A percentile compares a stretch with the other conserved stretches of the same genome.
These are phyloP conservation scores for Babylonia areolata DNA, from an alignment of 1,140 invertebrate genomes.

Conservation along the genomic window DNA sequence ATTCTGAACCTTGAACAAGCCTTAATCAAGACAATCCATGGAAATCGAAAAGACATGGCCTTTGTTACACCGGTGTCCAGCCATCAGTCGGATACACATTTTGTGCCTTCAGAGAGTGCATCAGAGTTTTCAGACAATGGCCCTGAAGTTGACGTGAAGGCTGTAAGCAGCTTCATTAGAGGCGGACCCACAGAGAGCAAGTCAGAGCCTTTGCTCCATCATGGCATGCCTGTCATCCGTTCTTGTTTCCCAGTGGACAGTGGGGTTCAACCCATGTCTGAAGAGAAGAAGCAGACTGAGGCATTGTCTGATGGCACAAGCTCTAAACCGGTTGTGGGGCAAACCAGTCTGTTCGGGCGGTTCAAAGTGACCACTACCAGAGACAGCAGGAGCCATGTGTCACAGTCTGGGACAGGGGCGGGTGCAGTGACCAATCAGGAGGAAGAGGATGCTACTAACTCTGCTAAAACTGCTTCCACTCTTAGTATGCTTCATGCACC, in stretches of 20 bases:
- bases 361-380: slow-evolving; percentile 50
- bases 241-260: slow-evolving; percentile 21
- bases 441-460: slow-evolving; percentile 40
- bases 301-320: neutral
- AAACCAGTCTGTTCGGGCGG: too few species aligned
- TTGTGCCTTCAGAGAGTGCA: neutral
- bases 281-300: neutral
- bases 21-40: slow-evolving; percentile 54
- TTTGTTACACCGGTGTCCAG: neutral
- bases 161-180: neutral
- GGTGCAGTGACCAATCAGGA: slow-evolving; percentile 6
- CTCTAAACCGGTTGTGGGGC: slow-evolving; percentile 14
- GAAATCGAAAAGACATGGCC: slow-evolving; percentile 44
- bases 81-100: neutral
- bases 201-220: slow-evolving; percentile 30
- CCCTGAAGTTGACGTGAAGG: neutral
- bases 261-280: neutral
- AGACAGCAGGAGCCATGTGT: slow-evolving; percentile 34
- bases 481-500: slow-evolving; percentile 23
- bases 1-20: slow-evolving; percentile 54
- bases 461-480: slow-evolving; percentile 41
- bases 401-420: neutral
- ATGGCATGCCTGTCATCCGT: slow-evolving; percentile 7
- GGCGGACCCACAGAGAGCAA: slow-evolving; percentile 34
- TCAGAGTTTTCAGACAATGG: slow-evolving; percentile 34